Conservation (phyloP, 1,140 invertebrate genomes). For the Teleopsis dalmanni region DNA sequence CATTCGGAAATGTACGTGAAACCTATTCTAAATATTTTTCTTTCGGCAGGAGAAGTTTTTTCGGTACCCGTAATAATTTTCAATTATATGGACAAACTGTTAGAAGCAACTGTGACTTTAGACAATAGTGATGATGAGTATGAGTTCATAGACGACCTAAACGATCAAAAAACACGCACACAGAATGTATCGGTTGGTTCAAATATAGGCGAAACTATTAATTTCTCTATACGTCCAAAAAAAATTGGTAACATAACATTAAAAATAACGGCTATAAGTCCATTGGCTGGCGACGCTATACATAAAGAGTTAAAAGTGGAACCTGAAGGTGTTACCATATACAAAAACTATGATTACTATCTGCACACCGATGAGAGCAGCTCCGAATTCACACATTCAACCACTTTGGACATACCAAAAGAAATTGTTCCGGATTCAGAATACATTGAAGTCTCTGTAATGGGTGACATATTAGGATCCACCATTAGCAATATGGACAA, state of each 20-base stretch:
- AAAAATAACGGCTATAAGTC: constrained; percentile 63
- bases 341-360: constrained; percentile 62
- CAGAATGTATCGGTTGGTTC: constrained; percentile 59
- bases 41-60: constrained; percentile 26
- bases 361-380: constrained; percentile 51
- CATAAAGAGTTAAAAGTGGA: constrained; percentile 62
- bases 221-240: constrained; percentile 71
- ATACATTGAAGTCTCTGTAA: constrained; percentile 58
- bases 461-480: constrained; percentile 65
- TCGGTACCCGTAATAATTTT: constrained; percentile 32
- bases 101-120: constrained; percentile 72
- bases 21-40: background rate
- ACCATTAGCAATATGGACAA: constrained; percentile 62
- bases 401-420: constrained; percentile 46
- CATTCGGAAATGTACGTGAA: background rate
- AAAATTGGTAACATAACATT: constrained; percentile 66
- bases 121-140: constrained; percentile 74
- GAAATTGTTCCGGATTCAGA: constrained; percentile 61
- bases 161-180: constrained; percentile 49
- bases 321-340: constrained; percentile 73
- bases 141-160: constrained; percentile 61
- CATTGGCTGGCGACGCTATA: constrained; percentile 64
- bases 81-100: constrained; percentile 52
- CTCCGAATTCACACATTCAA: constrained; percentile 59
- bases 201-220: constrained; percentile 60